Evolutionary conservation across 2,888 invertebrate genomes (phyloP), one percentile per base, ranked within the genome.

Genomic region (Hecatera dysodea): DNA sequence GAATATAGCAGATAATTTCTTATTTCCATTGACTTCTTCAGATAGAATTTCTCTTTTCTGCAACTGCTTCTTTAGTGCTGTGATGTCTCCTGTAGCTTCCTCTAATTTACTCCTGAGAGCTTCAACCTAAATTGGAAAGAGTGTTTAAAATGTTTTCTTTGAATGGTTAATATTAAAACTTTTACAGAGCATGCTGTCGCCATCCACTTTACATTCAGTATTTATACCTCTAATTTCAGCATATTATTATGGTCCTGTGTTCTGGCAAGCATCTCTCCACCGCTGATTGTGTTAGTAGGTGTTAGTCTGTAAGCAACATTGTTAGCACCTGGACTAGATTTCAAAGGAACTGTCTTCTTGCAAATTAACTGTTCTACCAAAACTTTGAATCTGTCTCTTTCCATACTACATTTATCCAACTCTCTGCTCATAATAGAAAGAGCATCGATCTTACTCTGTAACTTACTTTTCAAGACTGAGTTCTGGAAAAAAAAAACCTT

Each of bases 381-480:
- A 12, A 98, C 91, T 90, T 98, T 98, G 87, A 97, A 98, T 88
- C 97, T 97, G 90, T 98, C 98, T 42, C 98, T 94, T 89, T 98
- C 98, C 86, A 97, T 97, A 72, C 97, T 97, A 89, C 97, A 98
- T 91, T 97, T 97, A 84, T 98, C 98, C 72, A 98, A 91, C 88
- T 98, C 98, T 85, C 97, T 97, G 76, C 97, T 97, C 90, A 98
- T 95, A 75, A 98, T 98, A n/a, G 97, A 94, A 48, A 98, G 91
- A 4, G 98, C 98, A 92, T 98, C 98, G 64, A 97, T 96, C 92
- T 98, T 98, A 87, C 98, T 97, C 87, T 98, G 97, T 36, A 98
- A 93, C 91, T 98, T 98, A 77, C 97, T 97, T 87, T 97, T 97
- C 24, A 97, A 90, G 2, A 97, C 97, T 15, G 96, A 96, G 83